Evolutionary conservation across 2,113 vertebrate genomes (phyloP).

Genomic region (Melanostigma gelatinosum): DNA sequence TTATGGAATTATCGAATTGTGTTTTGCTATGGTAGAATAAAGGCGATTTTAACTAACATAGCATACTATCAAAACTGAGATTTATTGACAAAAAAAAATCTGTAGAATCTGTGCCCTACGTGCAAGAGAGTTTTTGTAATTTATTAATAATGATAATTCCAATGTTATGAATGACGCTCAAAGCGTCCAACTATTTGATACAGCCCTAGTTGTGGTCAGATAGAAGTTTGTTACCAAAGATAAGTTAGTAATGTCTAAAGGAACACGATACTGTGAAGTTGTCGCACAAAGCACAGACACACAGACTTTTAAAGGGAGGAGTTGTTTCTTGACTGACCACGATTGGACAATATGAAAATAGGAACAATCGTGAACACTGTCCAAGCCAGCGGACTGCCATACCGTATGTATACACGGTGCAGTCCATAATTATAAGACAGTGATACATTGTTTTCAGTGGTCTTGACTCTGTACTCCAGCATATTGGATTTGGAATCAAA

Average conservation of each 20-base stretch:
- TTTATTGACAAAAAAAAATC: too few relatives aligned
- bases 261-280: not conserved
- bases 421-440: not conserved
- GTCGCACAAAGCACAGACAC: too few relatives aligned
- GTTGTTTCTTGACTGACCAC: too few relatives aligned
- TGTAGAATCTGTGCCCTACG: too few relatives aligned
- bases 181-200: not conserved
- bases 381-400: not conserved
- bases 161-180: not conserved
- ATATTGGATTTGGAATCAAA: conserved; percentile 18
- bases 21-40: not conserved
- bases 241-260: not conserved
- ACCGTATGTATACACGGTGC: not conserved
- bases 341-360: not conserved
- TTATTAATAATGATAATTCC: not conserved
- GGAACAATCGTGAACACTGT: not conserved
- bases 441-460: not conserved
- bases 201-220: too few relatives aligned
- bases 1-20: not conserved
- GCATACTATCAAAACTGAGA: not conserved
- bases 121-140: not conserved
- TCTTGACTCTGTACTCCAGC: not conserved
- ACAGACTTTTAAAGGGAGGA: too few relatives aligned
- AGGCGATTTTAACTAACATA: not conserved
- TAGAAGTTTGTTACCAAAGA: too few relatives aligned